Evolutionary conservation across 2,888 invertebrate species (phyloP).

Genomic region (Pyrochroa serraticornis): DNA sequence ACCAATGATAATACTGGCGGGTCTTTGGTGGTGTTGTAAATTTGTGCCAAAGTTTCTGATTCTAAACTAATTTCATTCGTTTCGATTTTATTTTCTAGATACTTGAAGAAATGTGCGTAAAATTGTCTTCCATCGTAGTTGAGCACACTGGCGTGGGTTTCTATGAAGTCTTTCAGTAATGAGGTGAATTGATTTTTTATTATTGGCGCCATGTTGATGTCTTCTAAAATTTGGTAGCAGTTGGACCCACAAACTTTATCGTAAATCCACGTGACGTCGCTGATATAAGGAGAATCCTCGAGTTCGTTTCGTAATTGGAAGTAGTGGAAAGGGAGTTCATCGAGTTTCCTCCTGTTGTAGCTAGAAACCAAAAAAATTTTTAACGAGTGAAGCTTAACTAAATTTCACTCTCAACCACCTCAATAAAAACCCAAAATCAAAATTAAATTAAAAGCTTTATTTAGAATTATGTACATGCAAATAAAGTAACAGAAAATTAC

Average conservation of each 20-base stretch:
- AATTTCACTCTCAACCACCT: background rate
- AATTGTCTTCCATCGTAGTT: conserved; percentile 85
- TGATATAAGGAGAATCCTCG: conserved; percentile 72
- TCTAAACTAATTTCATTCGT: conserved; percentile 46
- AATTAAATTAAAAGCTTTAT: conserved; percentile 39
- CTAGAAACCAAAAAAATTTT: conserved; percentile 56
- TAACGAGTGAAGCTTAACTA: background rate
- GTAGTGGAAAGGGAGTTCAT: conserved; percentile 82
- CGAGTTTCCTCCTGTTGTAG: conserved; percentile 79
- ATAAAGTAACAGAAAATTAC: conserved; percentile 13
- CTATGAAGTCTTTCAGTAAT: conserved; percentile 72
- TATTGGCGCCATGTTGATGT: conserved; percentile 67
- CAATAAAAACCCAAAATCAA: conserved; percentile 35
- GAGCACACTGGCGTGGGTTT: conserved; percentile 73
- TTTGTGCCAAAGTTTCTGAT: conserved; percentile 46
- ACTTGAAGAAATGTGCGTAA: conserved; percentile 71
- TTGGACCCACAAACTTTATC: conserved; percentile 81
- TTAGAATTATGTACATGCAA: conserved; percentile 43
- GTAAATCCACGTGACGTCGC: conserved; percentile 78
- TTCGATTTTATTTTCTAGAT: conserved; percentile 55
- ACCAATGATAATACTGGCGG: conserved; percentile 69
- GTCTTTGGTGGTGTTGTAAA: conserved; percentile 60
- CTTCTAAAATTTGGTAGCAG: conserved; percentile 77
- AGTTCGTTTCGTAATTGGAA: conserved; percentile 67
- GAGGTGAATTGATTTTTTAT: conserved; percentile 58